Evolutionary conservation across 2,113 vertebrate species (phyloP).

Genomic region (Cranoglanis bouderius): DNA sequence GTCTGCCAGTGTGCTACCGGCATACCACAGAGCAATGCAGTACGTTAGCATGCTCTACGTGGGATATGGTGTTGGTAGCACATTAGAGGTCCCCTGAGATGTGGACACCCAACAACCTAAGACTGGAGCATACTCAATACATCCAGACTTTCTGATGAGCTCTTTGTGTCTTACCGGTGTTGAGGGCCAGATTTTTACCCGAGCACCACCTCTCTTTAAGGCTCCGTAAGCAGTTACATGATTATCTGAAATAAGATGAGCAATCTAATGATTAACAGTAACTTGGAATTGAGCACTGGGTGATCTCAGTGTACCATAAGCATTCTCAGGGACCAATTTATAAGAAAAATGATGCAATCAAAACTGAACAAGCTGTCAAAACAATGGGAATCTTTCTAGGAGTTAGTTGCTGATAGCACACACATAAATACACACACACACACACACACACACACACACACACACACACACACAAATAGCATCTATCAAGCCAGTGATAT

Average conservation of each 20-base stretch:
- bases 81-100: background rate
- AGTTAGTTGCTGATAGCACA: background rate
- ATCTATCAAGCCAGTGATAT: conserved; percentile 21
- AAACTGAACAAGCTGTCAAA: too few species aligned
- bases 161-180: background rate
- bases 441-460: background rate
- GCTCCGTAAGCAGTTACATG: background rate
- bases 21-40: background rate
- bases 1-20: background rate
- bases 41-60: background rate
- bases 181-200: background rate
- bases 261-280: background rate
- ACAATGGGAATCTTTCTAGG: too few species aligned
- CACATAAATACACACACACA: background rate
- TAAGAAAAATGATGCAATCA: background rate
- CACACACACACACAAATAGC: background rate
- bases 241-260: background rate
- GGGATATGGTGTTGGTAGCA: background rate
- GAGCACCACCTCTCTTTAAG: background rate
- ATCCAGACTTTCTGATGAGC: background rate
- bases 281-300: background rate
- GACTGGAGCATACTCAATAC: background rate
- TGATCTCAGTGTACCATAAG: background rate
- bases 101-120: background rate
- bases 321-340: background rate